These are phyloP conservation scores for Acanthurus lineatus DNA, from an alignment of 2,797 vertebrate genomes.

Conservation along the genomic window DNA sequence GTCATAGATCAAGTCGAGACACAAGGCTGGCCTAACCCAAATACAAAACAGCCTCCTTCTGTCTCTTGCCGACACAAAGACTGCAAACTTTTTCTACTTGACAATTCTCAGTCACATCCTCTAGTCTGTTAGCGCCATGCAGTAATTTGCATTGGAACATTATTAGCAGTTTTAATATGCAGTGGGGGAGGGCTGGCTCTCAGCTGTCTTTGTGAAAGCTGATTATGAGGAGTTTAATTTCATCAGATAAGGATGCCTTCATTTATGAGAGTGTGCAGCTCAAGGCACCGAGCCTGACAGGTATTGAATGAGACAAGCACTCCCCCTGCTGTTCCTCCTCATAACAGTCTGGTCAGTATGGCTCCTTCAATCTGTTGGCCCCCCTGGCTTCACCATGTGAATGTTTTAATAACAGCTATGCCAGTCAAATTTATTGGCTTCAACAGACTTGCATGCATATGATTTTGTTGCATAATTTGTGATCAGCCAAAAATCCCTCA, in stretches of 20 bases:
- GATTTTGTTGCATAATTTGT: background rate
- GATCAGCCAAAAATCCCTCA: background rate
- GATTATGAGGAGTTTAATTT: conserved; percentile 77
- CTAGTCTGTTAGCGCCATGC: conserved; percentile 1
- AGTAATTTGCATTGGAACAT: conserved; percentile 46
- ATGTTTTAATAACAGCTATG: background rate
- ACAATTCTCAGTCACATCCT: conserved; percentile 23
- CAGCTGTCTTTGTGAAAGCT: conserved; percentile 72
- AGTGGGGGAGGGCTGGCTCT: conserved; percentile 54
- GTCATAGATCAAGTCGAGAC: conserved; percentile 63
- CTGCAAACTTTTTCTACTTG: background rate
- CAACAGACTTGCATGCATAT: background rate
- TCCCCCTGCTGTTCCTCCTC: conserved; percentile 73
- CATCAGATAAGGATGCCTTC: conserved; percentile 72
- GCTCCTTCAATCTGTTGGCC: background rate
- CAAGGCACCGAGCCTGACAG: conserved; percentile 26
- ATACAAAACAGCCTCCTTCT: conserved; percentile 42
- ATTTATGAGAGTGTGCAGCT: conserved; percentile 50
- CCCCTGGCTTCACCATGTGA: background rate
- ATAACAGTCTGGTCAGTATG: background rate
- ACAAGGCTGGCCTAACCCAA: conserved; percentile 43
- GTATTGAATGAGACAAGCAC: conserved; percentile 55
- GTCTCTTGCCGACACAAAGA: conserved; percentile 6
- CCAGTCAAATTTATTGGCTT: background rate
- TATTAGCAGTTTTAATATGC: conserved; percentile 59